Evolutionary conservation across 2,888 invertebrate species (phyloP).

Genomic region (Carterocephalus palaemon): DNA sequence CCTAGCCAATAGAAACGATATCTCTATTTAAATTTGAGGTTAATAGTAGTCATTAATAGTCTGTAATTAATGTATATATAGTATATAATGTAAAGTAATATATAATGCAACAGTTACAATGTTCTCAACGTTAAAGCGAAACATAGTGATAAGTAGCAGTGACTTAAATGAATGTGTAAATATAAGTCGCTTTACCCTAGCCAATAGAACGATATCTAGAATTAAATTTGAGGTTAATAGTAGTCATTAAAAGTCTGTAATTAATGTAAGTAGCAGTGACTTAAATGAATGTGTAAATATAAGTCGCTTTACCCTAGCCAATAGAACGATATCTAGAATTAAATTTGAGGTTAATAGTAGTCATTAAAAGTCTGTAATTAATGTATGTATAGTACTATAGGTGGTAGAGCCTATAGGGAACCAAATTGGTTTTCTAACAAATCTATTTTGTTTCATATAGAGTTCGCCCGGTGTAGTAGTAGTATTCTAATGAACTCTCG

Average conservation of each 20-base stretch:
- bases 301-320: constrained; percentile 13
- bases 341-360: too few relatives aligned
- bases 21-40: too few relatives aligned
- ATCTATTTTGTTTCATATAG: too few relatives aligned
- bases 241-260: background rate
- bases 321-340: too few relatives aligned
- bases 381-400: background rate
- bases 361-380: background rate
- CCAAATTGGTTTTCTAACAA: too few relatives aligned
- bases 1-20: too few relatives aligned
- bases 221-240: too few relatives aligned
- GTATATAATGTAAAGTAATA: background rate
- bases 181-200: constrained; percentile 15
- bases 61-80: background rate
- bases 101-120: constrained; percentile 9
- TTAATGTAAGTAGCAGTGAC: constrained; percentile 9
- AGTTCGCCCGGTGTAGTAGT: too few relatives aligned
- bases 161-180: constrained; percentile 9
- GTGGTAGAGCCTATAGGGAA: too few relatives aligned
- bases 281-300: constrained; percentile 10
- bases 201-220: too few relatives aligned
- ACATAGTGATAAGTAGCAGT: constrained; percentile 10
- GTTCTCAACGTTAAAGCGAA: constrained; percentile 11
- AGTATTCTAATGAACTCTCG: too few relatives aligned
- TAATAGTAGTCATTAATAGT: background rate